These are phyloP conservation scores for Meloidogyne exigua DNA, from an alignment of 1,140 invertebrate species.

Conservation along the genomic window DNA sequence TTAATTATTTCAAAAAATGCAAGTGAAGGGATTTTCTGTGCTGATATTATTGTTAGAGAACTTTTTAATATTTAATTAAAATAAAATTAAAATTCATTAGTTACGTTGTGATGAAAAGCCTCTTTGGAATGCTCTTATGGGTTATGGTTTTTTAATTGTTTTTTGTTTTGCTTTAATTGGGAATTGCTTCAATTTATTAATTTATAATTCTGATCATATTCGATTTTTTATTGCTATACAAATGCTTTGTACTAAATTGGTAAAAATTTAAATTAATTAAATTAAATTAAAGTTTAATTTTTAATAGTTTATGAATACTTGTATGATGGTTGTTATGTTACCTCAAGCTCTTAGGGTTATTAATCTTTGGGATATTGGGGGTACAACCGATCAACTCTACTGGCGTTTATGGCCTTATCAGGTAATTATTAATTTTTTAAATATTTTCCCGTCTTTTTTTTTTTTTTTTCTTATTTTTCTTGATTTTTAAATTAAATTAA, in stretches of 20 bases:
- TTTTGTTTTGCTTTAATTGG: constrained; percentile 51
- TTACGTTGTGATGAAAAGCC: constrained; percentile 40
- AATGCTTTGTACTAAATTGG: constrained; percentile 59
- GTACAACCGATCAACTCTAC: constrained; percentile 41
- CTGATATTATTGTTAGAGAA: neutral
- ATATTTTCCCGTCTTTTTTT: no score
- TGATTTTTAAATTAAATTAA: no score
- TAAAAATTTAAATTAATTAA: constrained; percentile 2
- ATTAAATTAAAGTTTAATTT: neutral
- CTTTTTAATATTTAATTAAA: neutral
- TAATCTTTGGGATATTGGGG: constrained; percentile 36
- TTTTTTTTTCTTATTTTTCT: no score
- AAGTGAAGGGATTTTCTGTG: neutral
- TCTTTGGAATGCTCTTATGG: constrained; percentile 39
- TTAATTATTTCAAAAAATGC: neutral
- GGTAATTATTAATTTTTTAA: neutral
- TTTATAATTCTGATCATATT: constrained; percentile 58
- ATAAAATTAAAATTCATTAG: constrained; percentile 11
- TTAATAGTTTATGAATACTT: constrained; percentile 54
- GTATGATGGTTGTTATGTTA: constrained; percentile 52
- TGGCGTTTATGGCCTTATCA: constrained; percentile 54
- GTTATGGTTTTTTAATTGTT: constrained; percentile 46
- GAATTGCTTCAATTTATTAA: constrained; percentile 53
- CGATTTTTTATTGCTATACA: constrained; percentile 56
- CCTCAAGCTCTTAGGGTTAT: constrained; percentile 54